phyloP scores from a whole-genome alignment of 37 sponge, comb jelly and placozoan genomes.

The Cliona cf. orientalis region DNA sequence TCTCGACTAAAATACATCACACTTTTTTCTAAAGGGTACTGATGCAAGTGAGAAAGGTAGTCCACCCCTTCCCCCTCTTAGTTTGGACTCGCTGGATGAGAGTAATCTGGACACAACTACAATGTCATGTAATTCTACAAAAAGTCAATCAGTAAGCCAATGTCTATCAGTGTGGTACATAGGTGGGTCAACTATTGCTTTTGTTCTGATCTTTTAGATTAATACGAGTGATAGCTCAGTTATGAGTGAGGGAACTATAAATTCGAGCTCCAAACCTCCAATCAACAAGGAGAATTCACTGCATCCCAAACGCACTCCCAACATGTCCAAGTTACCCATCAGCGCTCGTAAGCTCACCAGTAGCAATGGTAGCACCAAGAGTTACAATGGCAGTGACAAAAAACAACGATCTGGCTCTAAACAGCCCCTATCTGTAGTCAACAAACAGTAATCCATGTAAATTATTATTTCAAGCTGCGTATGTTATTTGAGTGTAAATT shows the following conservation, averaged over 20 bases:
- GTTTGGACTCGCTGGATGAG: no score
- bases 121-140: no score
- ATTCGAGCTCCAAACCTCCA: not conserved
- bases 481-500: not conserved
- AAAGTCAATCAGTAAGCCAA: no score
- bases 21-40: no score
- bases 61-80: no score
- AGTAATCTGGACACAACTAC: no score
- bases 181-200: no score
- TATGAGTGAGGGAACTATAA: not conserved
- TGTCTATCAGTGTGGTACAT: no score
- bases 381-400: not conserved
- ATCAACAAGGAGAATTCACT: slow-evolving; percentile 18
- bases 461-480: not conserved
- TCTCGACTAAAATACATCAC: no score
- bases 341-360: not conserved
- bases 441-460: slow-evolving; percentile 15
- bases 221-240: no score
- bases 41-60: no score
- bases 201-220: not conserved
- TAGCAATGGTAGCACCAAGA: slow-evolving; percentile 7
- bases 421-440: slow-evolving; percentile 21
- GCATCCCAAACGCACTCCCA: not conserved
- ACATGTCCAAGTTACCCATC: slow-evolving; percentile 1
- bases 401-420: not conserved